Evolutionary conservation across 1,140 invertebrate species (phyloP), one percentile per base, ranked within the genome.

Genomic region (Homalodisca vitripennis): DNA sequence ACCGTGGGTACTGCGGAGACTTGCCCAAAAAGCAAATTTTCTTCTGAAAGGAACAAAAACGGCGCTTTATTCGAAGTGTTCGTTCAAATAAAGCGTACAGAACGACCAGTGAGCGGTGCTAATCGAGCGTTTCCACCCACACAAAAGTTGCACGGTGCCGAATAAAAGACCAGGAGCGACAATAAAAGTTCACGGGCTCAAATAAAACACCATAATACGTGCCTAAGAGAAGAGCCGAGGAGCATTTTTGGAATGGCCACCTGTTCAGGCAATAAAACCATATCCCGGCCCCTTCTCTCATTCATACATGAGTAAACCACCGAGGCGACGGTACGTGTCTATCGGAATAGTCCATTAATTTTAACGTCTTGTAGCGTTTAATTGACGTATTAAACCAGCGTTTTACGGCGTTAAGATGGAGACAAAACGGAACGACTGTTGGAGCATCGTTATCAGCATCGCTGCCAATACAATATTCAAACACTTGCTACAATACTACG

Each of bases 291-390:
- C 48, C 48, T 6, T 22, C 6, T 6, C 10, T 22, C 48, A 53
- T 53, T n/a, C 48, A 53, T 14, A 53, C 48, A 17, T 41, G 48
- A 41, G 34, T 41, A 41, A 41, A 17, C 34, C 48, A 24, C 48
- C 3, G 34, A 10, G 34, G 34, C 17, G 34, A n/a, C n/a, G n/a
- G n/a, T n/a, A 53, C 22, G 6, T 24, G 48, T 13, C 48, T 24
- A 53, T 53, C 22, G 12, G 22, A 53, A 22, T 14, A 53, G 48
- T 53, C 48, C 48, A 53, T 53, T 53, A 53, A 53, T 53, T 53
- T 53, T 53, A 53, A 53, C 22, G 48, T 53, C 48, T 53, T 53
- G 48, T 53, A 53, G 22, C 48, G 22, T 53, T 53, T 53, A 53
- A 53, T 53, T 53, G 48, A 53, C 12, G 22, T 20, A 53, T 53